A percentile compares a stretch with the other conserved stretches of the same genome.
phyloP scores from a whole-genome alignment of 2,797 vertebrate species.

The Galago senegalensis region DNA sequence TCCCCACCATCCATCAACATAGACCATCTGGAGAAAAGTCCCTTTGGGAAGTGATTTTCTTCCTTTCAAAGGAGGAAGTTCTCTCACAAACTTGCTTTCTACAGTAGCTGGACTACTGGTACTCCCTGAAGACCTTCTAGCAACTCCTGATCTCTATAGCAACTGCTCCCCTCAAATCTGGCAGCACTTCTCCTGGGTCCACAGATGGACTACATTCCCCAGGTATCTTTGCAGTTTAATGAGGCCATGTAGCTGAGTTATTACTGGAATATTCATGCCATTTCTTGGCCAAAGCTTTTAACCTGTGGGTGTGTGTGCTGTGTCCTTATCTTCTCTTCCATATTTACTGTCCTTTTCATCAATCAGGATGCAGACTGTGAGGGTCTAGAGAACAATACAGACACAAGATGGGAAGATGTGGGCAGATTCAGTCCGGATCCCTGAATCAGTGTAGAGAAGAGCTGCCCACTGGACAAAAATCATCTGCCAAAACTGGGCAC shows the following conservation, averaged over 20 bases:
- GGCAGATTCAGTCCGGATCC: not conserved
- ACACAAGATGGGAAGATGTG: not conserved
- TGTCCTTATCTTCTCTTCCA: not conserved
- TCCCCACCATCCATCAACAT: not conserved
- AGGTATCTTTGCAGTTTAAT: constrained; percentile 45
- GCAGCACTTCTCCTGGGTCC: not conserved
- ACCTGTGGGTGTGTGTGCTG: not conserved
- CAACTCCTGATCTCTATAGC: not conserved
- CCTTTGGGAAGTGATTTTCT: not conserved
- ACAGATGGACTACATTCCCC: constrained; percentile 42
- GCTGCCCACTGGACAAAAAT: not conserved
- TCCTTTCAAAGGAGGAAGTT: constrained; percentile 33
- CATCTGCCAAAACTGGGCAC: not conserved
- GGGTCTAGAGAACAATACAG: not conserved
- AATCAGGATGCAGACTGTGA: not conserved
- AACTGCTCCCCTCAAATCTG: not conserved
- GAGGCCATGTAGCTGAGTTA: not conserved
- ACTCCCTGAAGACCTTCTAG: not conserved
- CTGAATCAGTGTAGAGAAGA: not conserved
- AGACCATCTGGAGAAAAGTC: not conserved
- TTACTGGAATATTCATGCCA: not conserved
- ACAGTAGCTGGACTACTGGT: not conserved
- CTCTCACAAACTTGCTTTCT: not conserved
- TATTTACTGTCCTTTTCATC: not conserved
- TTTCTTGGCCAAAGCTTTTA: constrained; percentile 60